Conservation (phyloP, 2,888 invertebrate species). For the Raillietiella orientalis region DNA sequence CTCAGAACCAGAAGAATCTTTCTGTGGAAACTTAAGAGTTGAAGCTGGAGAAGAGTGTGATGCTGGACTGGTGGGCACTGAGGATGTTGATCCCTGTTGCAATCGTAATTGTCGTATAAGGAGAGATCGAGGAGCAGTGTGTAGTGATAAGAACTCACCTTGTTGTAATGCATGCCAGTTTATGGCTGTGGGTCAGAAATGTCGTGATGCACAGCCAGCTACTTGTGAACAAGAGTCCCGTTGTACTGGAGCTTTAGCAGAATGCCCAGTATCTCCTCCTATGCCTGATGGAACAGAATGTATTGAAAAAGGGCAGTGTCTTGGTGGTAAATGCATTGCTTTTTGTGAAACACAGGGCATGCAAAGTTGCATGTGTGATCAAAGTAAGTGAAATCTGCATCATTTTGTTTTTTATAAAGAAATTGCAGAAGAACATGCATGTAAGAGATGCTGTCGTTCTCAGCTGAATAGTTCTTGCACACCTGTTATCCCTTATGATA, state of each 20-base stretch:
- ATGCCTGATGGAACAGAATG: conserved; percentile 60
- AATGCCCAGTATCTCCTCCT: conserved; percentile 55
- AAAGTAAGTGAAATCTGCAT: conserved; percentile 21
- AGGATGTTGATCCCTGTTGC: conserved; percentile 75
- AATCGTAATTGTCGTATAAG: conserved; percentile 66
- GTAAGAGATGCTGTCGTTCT: conserved; percentile 71
- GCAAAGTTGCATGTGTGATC: conserved; percentile 88
- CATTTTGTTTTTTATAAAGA: conserved; percentile 4
- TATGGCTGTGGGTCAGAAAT: conserved; percentile 27
- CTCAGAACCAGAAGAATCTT: conserved; percentile 74
- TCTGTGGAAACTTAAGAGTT: conserved; percentile 80
- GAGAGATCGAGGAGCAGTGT: conserved; percentile 47
- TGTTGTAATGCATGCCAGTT: conserved; percentile 75
- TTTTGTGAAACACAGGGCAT: conserved; percentile 76
- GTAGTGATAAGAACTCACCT: conserved; percentile 86
- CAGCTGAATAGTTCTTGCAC: conserved; percentile 70
- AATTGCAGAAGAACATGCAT: conserved; percentile 53
- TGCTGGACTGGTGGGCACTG: conserved; percentile 66
- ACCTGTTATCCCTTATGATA: conserved; percentile 57
- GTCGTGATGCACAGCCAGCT: conserved; percentile 60
- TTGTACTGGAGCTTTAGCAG: conserved; percentile 15
- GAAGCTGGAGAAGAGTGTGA: conserved; percentile 92
- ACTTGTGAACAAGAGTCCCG: conserved; percentile 66
- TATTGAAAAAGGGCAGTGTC: conserved; percentile 64
- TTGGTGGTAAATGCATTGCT: conserved; percentile 63